These are phyloP conservation scores for Rhabdomys dilectus DNA, from an alignment of 2,113 vertebrate genomes.

Conservation along the genomic window DNA sequence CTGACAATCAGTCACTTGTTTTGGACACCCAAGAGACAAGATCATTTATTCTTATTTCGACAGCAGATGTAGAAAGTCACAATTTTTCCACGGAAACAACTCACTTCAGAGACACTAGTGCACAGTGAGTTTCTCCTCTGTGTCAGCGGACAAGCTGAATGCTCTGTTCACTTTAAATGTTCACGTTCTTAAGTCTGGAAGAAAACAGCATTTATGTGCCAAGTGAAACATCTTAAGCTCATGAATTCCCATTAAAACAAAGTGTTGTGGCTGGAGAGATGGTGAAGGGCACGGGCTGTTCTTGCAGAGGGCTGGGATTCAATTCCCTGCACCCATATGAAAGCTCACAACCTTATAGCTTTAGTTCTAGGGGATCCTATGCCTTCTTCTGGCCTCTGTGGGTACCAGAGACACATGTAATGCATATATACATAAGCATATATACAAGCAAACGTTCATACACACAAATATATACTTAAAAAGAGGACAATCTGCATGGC, in stretches of 20 bases:
- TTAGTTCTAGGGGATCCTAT: neutral
- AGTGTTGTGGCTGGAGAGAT: neutral
- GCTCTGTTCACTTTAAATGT: neutral
- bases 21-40: neutral
- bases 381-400: neutral
- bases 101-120: neutral
- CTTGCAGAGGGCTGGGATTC: neutral
- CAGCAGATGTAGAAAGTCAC: neutral
- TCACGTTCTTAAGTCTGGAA: slow-evolving; percentile 45
- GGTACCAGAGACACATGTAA: neutral
- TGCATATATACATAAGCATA: neutral
- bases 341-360: neutral
- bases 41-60: slow-evolving; percentile 58
- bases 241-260: neutral
- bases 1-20: neutral
- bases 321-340: neutral
- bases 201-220: neutral
- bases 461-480: neutral
- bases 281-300: neutral
- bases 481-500: neutral
- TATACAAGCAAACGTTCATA: neutral
- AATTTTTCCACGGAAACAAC: neutral
- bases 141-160: neutral
- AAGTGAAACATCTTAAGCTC: neutral
- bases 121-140: neutral